Evolutionary conservation across 2,797 vertebrate genomes (phyloP), one percentile per base, ranked within the genome.

Genomic region (Anableps anableps): DNA sequence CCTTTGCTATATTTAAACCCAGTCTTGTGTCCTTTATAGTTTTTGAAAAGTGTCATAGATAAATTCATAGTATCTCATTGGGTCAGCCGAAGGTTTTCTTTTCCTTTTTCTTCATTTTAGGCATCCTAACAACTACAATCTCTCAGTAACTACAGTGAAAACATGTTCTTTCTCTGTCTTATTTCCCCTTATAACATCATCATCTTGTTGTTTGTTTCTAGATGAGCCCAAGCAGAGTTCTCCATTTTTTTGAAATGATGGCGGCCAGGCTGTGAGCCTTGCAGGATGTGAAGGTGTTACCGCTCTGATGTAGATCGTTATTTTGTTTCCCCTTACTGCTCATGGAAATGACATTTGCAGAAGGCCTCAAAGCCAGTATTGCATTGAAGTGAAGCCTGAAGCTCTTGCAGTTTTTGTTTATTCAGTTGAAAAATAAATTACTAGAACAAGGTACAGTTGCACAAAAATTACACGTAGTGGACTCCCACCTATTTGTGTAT

Each of bases 271-370:
- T 80, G 77, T 14, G 71, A 68, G 76, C 62, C 72, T 38, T 81
- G 60, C 81, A 74, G 74, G 62, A 82, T 72, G 83, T 72, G 78
- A 68, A 72, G 66, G 77, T 83, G 86, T 85, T 88, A 88, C 82
- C 76, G 82, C 71, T 84, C 80, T 79, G 84, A 77, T 82, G 72
- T 77, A 85, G 85, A 86, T 87, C 85, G 72, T 91, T 83, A 87
- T 86, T 73, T 31, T 10, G 76, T 64, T 80, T 71, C 66, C 77
- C 62, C 29, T 53, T 74, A 0, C 83, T 21, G 75, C 83, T 90
- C 79, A 45, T 85, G 82, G 88, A 87, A 79, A 51, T 84, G 60
- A 86, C 83, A 88, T 91, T 86, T 87, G 62, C 41, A 8, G 29
- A 17, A 21, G 47, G 70, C 77, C 84, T 55, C 0, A 45, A 83